Base-by-base conservation (phyloP, 53 echinoderm and acorn worm species). In the Echinarachnius parma region DNA sequence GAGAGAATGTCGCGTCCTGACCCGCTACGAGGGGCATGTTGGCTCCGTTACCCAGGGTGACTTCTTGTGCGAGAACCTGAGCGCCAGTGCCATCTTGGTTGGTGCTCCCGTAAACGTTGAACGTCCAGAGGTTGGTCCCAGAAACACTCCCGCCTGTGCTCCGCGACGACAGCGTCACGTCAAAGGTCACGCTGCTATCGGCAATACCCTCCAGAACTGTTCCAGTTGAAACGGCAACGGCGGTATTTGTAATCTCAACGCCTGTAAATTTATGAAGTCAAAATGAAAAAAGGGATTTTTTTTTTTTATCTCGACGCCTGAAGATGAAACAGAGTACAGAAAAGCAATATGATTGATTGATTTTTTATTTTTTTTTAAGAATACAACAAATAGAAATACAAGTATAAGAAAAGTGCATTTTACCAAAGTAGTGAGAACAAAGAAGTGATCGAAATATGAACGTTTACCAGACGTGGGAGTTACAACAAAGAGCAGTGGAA, bases 101-200 rank as follows among this genome's bases (percentile, higher is more conserved):
- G 46, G 34, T 46, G 76, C 87, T 94, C 10, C 83, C 94, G 54
- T 72, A 89, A 16, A 81, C 77, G 21, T 55, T 33, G 4, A 89
- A 85, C 19, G 44, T 44, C 89, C 89, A 89, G 42, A 85, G 78
- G 60, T 85, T 85, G 29, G 76, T 27, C 8, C 89, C 89, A 5
- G n/a, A 48, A 33, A 85, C 22, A 30, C 77, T 81, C 35, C 85
- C 77, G 4, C 78, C 89, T 1, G 25, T 23, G 1, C 59, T 30
- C 18, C 68, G 32, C 2, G 89, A 89, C 18, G 81, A 64, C n/a
- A 85, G 58, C 5, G 27, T 48, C n/a, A 89, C 16, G 48, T 89
- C 46, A 23, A 84, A 60, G 8, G 13, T 39, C 0, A 86, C 31
- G 20, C 2, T 18, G 53, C 70, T 76, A 48, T 28, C 64, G 45